A percentile compares a stretch with the other conserved stretches of the same genome.
These are phyloP conservation scores for Hydropsyche tenuis DNA, from an alignment of 1,140 invertebrate genomes.

Conservation along the genomic window DNA sequence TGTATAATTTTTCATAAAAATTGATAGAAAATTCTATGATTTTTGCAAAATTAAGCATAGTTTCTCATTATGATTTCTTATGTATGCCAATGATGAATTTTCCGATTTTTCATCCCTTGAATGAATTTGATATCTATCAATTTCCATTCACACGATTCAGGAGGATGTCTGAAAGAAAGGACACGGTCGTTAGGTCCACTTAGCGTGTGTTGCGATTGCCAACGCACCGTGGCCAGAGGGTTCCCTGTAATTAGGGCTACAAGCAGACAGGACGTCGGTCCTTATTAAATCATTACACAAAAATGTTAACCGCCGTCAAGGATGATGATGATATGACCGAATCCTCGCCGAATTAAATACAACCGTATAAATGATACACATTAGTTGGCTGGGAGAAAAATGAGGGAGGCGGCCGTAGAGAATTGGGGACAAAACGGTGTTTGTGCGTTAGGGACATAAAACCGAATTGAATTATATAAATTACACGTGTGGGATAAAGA, in stretches of 20 bases:
- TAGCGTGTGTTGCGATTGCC: slow-evolving; percentile 27
- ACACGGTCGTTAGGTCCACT: slow-evolving; percentile 26
- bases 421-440: neutral
- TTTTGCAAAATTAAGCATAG: no score
- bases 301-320: slow-evolving; percentile 35
- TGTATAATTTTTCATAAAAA: no score
- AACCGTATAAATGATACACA: slow-evolving; percentile 28
- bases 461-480: no score
- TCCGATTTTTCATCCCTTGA: no score
- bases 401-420: neutral
- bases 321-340: slow-evolving; percentile 21
- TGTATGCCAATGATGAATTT: no score
- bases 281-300: slow-evolving; percentile 39
- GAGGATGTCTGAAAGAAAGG: neutral
- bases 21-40: no score
- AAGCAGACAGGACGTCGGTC: slow-evolving; percentile 34
- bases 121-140: no score
- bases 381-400: neutral
- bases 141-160: neutral
- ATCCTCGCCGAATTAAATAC: slow-evolving; percentile 30
- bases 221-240: slow-evolving; percentile 18
- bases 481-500: no score
- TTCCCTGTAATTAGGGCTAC: slow-evolving; percentile 35
- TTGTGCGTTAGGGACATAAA: no score
- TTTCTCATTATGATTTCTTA: no score